Evolutionary conservation across 2,113 vertebrate genomes (phyloP).

Genomic region (Muntiacus muntjak): DNA sequence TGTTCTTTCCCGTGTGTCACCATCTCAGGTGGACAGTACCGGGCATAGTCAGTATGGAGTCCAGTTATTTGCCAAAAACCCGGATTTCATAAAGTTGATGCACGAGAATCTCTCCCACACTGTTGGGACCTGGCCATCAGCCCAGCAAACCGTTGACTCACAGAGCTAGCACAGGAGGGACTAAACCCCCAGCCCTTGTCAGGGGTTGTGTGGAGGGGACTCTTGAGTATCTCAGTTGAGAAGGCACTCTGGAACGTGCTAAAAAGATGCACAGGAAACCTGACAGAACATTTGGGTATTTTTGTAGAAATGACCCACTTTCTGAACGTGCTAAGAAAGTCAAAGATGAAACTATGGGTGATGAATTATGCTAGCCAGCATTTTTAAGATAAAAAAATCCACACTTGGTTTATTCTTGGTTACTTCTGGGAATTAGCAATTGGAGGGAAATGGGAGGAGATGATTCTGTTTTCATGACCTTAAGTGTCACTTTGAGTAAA

Average conservation of each 20-base stretch:
- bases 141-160: accelerated
- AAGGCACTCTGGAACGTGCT: not conserved
- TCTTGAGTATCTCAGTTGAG: not conserved
- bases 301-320: not conserved
- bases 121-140: not conserved
- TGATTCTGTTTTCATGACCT: not conserved
- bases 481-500: not conserved
- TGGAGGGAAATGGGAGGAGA: not conserved
- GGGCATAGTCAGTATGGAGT: accelerated
- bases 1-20: not conserved
- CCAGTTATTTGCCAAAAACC: too few relatives aligned
- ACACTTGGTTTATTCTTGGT: not conserved
- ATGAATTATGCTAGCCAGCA: not conserved
- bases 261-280: not conserved
- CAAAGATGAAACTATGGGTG: not conserved
- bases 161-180: not conserved
- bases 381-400: not conserved
- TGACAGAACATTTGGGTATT: not conserved
- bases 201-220: too few relatives aligned
- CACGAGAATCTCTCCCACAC: not conserved
- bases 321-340: not conserved
- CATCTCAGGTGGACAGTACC: not conserved
- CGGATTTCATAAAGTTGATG: too few relatives aligned
- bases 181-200: not conserved
- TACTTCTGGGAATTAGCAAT: not conserved